Percentiles rank a stretch among this genome's conserved stretches.
phyloP scores from a whole-genome alignment of 2,113 vertebrate genomes.

The Lampris megalopsis region DNA sequence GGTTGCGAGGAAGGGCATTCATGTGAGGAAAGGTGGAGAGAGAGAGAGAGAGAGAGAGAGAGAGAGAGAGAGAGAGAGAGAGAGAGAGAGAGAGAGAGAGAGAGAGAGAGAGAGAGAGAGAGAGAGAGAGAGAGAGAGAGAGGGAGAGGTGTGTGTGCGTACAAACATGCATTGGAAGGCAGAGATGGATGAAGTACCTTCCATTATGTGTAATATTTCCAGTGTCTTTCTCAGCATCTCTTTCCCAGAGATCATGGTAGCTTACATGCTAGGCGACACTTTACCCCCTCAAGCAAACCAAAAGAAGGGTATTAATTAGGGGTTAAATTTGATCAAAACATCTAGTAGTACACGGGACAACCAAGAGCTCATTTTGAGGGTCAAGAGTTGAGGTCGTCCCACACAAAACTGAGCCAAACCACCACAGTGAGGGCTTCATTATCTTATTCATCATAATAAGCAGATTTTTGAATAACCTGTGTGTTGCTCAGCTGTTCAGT shows the following conservation, averaged over 20 bases:
- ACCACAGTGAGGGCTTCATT: no score
- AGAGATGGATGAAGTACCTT: background rate
- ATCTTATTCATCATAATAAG: no score
- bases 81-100: constrained; percentile 29
- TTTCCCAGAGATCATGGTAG: constrained; percentile 1
- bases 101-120: constrained; percentile 29
- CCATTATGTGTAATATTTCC: constrained; percentile 13
- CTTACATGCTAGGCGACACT: no score
- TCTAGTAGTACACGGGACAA: background rate
- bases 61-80: constrained; percentile 41
- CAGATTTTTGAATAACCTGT: no score
- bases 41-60: constrained; percentile 17
- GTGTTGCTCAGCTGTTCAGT: no score
- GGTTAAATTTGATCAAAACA: constrained; percentile 18
- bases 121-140: constrained; percentile 29
- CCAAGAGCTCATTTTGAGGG: no score
- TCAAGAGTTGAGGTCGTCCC: no score
- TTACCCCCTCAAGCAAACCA: constrained; percentile 49
- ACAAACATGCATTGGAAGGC: background rate
- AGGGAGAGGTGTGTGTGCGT: background rate
- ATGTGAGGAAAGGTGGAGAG: constrained; percentile 39
- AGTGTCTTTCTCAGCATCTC: constrained; percentile 18
- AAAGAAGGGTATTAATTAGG: constrained; percentile 25
- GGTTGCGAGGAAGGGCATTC: constrained; percentile 30
- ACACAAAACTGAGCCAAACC: no score